Percentiles rank a stretch among this genome's conserved stretches.
Evolutionary conservation across 1,140 invertebrate genomes (phyloP).

Genomic region (Lethrus apterus): DNA sequence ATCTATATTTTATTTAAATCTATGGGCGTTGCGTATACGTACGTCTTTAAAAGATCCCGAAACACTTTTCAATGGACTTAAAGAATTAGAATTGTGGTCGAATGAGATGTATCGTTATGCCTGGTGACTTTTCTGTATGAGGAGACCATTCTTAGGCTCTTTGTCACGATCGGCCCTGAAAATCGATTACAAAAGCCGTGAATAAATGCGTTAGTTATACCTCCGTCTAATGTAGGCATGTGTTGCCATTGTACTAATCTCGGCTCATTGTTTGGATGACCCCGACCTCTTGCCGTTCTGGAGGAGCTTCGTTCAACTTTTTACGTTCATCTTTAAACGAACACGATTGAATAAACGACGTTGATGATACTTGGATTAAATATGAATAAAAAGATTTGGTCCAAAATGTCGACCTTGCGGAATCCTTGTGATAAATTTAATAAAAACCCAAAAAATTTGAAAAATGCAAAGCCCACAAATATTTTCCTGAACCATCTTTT

Average conservation of each 20-base stretch:
- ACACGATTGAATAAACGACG: too few species aligned
- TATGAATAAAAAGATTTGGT: too few species aligned
- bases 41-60: constrained; percentile 13
- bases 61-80: constrained; percentile 21
- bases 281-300: neutral
- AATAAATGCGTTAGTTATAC: constrained; percentile 34
- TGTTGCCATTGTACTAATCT: constrained; percentile 21
- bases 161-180: constrained; percentile 22
- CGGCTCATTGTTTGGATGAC: constrained; percentile 9
- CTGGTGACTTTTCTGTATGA: constrained; percentile 26
- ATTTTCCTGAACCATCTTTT: too few species aligned
- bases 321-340: constrained; percentile 3
- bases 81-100: constrained; percentile 23
- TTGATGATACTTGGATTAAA: too few species aligned
- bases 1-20: too few species aligned
- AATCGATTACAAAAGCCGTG: constrained; percentile 28
- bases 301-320: constrained; percentile 8
- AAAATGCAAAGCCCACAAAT: too few species aligned
- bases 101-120: constrained; percentile 32
- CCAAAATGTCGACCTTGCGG: too few species aligned
- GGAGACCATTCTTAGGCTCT: constrained; percentile 17
- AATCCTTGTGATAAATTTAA: too few species aligned
- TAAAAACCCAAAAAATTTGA: too few species aligned
- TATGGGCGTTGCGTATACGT: too few species aligned
- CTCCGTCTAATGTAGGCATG: constrained; percentile 25